These are phyloP conservation scores for Azorinus chamasolen DNA, from an alignment of 2,888 invertebrate genomes.

Conservation along the genomic window DNA sequence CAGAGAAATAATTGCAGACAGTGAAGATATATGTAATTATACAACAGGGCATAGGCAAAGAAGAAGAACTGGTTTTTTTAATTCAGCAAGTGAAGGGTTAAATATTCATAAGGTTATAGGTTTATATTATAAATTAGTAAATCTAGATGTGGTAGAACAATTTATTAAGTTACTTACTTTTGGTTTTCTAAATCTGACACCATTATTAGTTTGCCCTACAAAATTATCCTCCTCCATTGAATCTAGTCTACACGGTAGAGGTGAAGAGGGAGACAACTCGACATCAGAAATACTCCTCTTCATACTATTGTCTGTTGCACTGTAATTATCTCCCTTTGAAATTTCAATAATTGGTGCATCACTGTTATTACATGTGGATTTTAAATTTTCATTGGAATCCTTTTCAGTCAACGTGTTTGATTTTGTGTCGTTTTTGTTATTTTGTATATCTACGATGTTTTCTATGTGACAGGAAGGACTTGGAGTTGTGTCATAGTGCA, in stretches of 20 bases:
- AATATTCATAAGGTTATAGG: too few species aligned
- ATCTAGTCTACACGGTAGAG: slow-evolving; percentile 32
- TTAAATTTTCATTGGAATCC: slow-evolving; percentile 82
- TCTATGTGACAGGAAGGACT: slow-evolving; percentile 66
- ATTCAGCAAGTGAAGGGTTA: too few species aligned
- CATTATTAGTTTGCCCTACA: slow-evolving; percentile 47
- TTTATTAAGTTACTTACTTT: slow-evolving; percentile 53
- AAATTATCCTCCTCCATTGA: slow-evolving; percentile 63
- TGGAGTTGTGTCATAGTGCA: slow-evolving; percentile 70
- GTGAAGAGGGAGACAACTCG: slow-evolving; percentile 47
- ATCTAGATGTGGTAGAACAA: too few species aligned
- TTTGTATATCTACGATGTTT: slow-evolving; percentile 68
- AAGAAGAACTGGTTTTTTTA: too few species aligned
- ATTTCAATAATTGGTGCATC: slow-evolving; percentile 64
- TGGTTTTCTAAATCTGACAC: slow-evolving; percentile 33
- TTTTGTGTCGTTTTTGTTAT: slow-evolving; percentile 70
- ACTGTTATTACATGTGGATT: slow-evolving; percentile 67
- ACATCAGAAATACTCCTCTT: slow-evolving; percentile 64
- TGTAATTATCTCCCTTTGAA: slow-evolving; percentile 66
- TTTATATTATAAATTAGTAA: too few species aligned
- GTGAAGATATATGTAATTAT: too few species aligned
- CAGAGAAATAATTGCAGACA: too few species aligned
- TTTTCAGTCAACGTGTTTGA: slow-evolving; percentile 74
- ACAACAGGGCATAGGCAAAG: too few species aligned
- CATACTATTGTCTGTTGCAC: slow-evolving; percentile 46